phyloP scores from a whole-genome alignment of 1,140 invertebrate genomes.

The Trypoxylus dichotomus region DNA sequence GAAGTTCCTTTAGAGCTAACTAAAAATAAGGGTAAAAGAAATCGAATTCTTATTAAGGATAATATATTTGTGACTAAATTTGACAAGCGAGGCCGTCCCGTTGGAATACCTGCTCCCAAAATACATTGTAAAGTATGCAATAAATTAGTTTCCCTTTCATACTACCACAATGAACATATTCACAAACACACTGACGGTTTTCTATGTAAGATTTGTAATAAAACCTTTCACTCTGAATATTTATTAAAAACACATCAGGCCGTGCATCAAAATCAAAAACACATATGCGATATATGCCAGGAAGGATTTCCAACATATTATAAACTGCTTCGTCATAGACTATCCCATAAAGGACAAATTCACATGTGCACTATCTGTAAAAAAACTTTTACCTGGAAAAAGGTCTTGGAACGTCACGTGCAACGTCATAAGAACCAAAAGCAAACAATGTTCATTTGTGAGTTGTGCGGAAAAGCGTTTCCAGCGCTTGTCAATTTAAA shows the following conservation, averaged over 20 bases:
- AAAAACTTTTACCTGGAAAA: not conserved
- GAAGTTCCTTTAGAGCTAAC: no score
- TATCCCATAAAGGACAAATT: not conserved
- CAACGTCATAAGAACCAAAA: slow-evolving; percentile 56
- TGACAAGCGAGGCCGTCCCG: not conserved
- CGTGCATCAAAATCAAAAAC: not conserved
- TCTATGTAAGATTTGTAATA: not conserved
- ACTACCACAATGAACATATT: not conserved
- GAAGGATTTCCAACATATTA: not conserved
- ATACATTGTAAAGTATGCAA: not conserved
- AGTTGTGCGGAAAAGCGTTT: not conserved
- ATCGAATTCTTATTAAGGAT: no score
- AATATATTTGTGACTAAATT: not conserved
- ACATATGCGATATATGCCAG: not conserved
- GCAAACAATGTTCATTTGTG: slow-evolving; percentile 58
- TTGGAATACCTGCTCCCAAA: not conserved
- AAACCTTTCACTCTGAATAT: not conserved
- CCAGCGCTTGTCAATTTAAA: not conserved
- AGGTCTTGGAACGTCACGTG: not conserved
- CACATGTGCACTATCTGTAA: not conserved
- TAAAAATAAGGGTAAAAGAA: no score
- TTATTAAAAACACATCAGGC: not conserved
- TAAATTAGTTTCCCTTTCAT: not conserved
- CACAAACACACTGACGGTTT: not conserved
- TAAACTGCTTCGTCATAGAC: not conserved